Evolutionary conservation across 1,140 invertebrate species (phyloP).

Genomic region (Penaeus chinensis): DNA sequence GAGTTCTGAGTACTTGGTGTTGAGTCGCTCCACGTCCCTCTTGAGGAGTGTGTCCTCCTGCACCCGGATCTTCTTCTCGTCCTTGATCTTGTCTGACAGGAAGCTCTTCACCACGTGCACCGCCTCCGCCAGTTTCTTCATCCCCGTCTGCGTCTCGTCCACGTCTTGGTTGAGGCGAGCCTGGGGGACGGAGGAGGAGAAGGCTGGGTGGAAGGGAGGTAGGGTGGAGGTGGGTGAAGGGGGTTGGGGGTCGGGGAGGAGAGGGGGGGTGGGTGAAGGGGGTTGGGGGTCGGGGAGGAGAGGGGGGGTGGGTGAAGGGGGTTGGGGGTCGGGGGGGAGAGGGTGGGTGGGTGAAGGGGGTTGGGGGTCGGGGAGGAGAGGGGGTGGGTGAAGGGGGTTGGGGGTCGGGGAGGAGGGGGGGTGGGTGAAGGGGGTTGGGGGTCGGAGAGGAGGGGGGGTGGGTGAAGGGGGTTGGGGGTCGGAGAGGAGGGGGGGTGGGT

Average conservation of each 20-base stretch:
- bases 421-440: no score
- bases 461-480: no score
- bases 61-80: slow-evolving; percentile 60
- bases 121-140: slow-evolving; percentile 65
- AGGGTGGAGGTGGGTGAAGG: background rate
- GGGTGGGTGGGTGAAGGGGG: background rate
- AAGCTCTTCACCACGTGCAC: slow-evolving; percentile 63
- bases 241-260: no score
- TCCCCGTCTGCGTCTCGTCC: slow-evolving; percentile 63
- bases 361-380: background rate
- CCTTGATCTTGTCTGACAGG: slow-evolving; percentile 59
- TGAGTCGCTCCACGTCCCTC: slow-evolving; percentile 49
- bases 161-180: slow-evolving; percentile 53
- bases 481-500: background rate
- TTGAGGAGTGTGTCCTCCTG: slow-evolving; percentile 17
- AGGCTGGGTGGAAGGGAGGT: background rate
- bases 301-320: no score
- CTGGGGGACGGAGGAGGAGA: background rate
- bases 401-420: no score
- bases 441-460: background rate
- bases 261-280: background rate
- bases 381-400: background rate
- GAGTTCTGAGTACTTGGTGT: slow-evolving; percentile 51
- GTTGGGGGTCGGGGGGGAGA: no score
- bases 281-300: no score